Percentiles rank a stretch among this genome's conserved stretches.
Conservation (phyloP, 2,797 vertebrate genomes). For the Trachurus trachurus region DNA sequence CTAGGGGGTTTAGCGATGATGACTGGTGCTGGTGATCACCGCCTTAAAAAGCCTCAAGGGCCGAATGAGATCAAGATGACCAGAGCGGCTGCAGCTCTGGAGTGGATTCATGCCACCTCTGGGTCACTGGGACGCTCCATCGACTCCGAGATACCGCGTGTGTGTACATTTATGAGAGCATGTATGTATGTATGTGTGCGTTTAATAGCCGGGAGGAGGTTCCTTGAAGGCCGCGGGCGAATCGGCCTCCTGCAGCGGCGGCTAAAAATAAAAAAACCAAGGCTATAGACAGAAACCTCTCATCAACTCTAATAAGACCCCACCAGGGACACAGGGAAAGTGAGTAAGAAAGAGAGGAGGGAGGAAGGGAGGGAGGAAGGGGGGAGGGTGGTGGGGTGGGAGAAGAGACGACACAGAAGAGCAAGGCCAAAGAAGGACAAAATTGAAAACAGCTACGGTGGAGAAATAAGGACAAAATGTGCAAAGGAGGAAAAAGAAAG, state of each 20-base stretch:
- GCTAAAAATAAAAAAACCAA: slow-evolving; percentile 82
- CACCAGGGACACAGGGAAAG: slow-evolving; percentile 68
- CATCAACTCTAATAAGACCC: slow-evolving; percentile 80
- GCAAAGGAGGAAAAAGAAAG: slow-evolving; percentile 39
- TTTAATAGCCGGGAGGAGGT: slow-evolving; percentile 59
- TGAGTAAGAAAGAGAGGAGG: slow-evolving; percentile 5
- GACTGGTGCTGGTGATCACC: slow-evolving; percentile 23
- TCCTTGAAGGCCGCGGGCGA: slow-evolving; percentile 71
- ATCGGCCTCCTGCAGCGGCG: slow-evolving; percentile 64
- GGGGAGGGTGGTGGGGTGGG: neutral
- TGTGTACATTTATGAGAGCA: slow-evolving; percentile 39
- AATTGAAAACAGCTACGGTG: slow-evolving; percentile 59
- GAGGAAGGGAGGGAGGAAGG: slow-evolving; percentile 6
- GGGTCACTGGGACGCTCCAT: slow-evolving; percentile 49
- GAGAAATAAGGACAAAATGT: slow-evolving; percentile 67
- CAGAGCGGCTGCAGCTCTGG: slow-evolving; percentile 11
- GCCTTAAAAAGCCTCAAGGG: slow-evolving; percentile 52
- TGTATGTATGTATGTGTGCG: slow-evolving; percentile 36
- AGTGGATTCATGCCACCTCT: slow-evolving; percentile 38
- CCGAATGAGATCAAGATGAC: slow-evolving; percentile 53
- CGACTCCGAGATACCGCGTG: slow-evolving; percentile 5
- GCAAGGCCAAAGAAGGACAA: slow-evolving; percentile 78
- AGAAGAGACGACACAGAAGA: slow-evolving; percentile 58
- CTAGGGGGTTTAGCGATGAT: slow-evolving; percentile 50
- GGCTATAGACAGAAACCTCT: slow-evolving; percentile 79